Conservation (phyloP, 1,140 invertebrate genomes). For the Drosophila asahinai region DNA sequence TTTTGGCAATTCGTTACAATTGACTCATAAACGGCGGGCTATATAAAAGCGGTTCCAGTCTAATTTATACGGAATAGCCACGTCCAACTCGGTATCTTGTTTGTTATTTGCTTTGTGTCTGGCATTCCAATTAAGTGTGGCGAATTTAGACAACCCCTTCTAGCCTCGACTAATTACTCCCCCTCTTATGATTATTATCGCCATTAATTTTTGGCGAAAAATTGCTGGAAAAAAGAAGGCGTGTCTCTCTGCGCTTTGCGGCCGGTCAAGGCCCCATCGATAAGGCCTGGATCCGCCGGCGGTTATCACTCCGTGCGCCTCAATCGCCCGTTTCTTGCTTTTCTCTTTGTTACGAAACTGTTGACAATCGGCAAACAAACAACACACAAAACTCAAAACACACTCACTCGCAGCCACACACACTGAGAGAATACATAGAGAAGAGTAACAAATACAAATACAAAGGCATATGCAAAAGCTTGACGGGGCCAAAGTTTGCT, state of each 20-base stretch:
- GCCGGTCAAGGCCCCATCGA: constrained; percentile 36
- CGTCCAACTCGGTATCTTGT: constrained; percentile 15
- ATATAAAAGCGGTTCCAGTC: constrained; percentile 36
- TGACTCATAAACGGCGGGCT: constrained; percentile 48
- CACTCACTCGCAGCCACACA: background rate
- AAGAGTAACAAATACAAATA: constrained; percentile 14
- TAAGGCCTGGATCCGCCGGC: constrained; percentile 24
- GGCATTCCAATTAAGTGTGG: constrained; percentile 41
- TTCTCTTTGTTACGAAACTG: constrained; percentile 76
- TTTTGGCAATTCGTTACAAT: constrained; percentile 73
- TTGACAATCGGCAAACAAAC: constrained; percentile 57
- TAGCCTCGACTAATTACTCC: constrained; percentile 10
- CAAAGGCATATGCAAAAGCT: constrained; percentile 24
- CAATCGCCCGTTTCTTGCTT: constrained; percentile 32
- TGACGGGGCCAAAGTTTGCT: constrained; percentile 50
- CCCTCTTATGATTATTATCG: constrained; percentile 26
- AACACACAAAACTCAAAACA: constrained; percentile 38
- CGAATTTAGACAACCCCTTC: constrained; percentile 12
- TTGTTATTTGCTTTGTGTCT: constrained; percentile 46
- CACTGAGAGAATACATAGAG: constrained; percentile 32
- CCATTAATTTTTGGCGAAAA: constrained; percentile 20
- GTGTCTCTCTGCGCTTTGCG: constrained; percentile 17
- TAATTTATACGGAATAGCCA: constrained; percentile 38
- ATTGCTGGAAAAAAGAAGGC: constrained; percentile 29
- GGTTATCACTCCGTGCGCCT: constrained; percentile 45